Evolutionary conservation across 92 coral and sea anemone species (phyloP), one percentile per base, ranked within the genome.

Genomic region (Umimayanthus kanabou): DNA sequence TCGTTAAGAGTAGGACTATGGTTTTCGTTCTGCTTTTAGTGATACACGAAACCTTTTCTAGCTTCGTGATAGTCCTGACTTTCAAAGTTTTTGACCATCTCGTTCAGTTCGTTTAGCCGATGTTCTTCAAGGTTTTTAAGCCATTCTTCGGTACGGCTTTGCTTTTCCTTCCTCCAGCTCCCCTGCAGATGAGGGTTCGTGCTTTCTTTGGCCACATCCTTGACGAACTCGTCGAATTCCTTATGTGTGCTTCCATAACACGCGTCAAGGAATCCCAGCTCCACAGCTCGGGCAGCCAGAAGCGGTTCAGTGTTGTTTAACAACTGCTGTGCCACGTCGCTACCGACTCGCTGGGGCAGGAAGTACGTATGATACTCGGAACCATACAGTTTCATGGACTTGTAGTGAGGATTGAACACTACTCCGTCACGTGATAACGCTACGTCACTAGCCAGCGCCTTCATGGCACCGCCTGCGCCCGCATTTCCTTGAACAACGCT

Each of bases 321-420:
- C 50, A 92, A 65, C 84, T 92, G 89, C 9, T 43, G 73, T 23
- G 92, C 94, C 80, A 65, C 71, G 23, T 87, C 88, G 29, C 39
- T 61, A 4, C 96, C 94, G 64, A 93, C 90, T 14, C 94, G 92
- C 86, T 76, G 85, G 29, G 92, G 91, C 10, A 94, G 83, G 85
- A 94, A 92, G 89, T 84, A 85, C 76, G 94, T 94, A 91, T 94
- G 96, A 77, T 94, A 94, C 80, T 94, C 94, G 2, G 96, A 94
- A 11, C 96, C 96, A 73, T 78, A 94, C 26, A 94, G 90, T 28
- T 89, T 88, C 96, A 94, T 94, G 71, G 42, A 77, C 81, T 87
- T 90, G 91, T 92, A 94, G 90, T 94, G 96, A 11, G 96, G 96
- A 33, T 94, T 94, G 73, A 94, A 71, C 37, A 94, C 96, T 29